Percentiles rank a stretch among this genome's conserved stretches.
These are phyloP conservation scores for Hoplodrina ambigua DNA, from an alignment of 2,888 invertebrate species.

Conservation along the genomic window DNA sequence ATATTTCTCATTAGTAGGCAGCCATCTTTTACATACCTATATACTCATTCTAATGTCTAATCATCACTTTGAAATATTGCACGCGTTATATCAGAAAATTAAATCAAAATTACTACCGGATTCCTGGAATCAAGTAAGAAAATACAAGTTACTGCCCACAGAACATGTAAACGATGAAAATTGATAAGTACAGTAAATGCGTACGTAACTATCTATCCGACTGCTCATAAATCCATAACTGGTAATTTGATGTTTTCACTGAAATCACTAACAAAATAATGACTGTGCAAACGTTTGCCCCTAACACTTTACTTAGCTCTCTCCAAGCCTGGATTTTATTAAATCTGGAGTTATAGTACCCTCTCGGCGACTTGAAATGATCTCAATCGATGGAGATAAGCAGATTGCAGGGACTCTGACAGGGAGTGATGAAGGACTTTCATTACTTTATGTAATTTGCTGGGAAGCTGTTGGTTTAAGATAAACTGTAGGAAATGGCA, in stretches of 20 bases:
- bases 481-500: constrained; percentile 33
- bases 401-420: constrained; percentile 68
- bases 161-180: constrained; percentile 70
- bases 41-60: constrained; percentile 27
- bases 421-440: constrained; percentile 64
- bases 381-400: constrained; percentile 75
- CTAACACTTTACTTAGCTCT: constrained; percentile 85
- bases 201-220: constrained; percentile 72
- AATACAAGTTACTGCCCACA: constrained; percentile 62
- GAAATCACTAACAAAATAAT: constrained; percentile 85
- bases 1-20: constrained; percentile 16
- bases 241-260: constrained; percentile 85
- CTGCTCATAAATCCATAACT: constrained; percentile 77
- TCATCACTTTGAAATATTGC: constrained; percentile 43
- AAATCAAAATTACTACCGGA: constrained; percentile 63
- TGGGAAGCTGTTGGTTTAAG: constrained; percentile 53
- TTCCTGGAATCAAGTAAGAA: constrained; percentile 57
- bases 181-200: constrained; percentile 69
- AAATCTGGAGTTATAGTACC: constrained; percentile 82
- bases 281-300: constrained; percentile 74
- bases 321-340: constrained; percentile 81
- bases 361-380: constrained; percentile 79
- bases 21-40: constrained; percentile 13
- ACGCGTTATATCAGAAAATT: constrained; percentile 59
- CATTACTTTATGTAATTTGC: constrained; percentile 56